These are phyloP conservation scores for Bombycilla garrulus DNA, from an alignment of 2,113 vertebrate species.

Conservation along the genomic window DNA sequence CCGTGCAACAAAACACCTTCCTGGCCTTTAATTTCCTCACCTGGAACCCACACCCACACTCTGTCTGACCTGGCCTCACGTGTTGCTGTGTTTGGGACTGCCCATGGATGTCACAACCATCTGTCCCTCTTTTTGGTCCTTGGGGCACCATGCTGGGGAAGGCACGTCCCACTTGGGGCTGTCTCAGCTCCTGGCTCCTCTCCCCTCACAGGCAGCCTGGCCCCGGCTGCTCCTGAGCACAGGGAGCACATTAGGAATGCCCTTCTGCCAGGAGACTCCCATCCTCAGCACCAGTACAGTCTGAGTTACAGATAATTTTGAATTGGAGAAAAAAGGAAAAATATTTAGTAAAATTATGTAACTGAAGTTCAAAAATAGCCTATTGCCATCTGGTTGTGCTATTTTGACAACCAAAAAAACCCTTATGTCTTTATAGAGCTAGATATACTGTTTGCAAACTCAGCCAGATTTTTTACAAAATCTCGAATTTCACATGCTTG, in stretches of 20 bases:
- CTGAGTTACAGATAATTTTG: background rate
- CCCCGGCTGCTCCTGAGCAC: background rate
- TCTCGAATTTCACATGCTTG: background rate
- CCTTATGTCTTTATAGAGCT: constrained; percentile 32
- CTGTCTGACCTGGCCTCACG: background rate
- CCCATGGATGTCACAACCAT: accelerated
- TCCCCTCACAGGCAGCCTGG: background rate
- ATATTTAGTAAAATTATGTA: constrained; percentile 59
- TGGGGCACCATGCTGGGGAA: accelerated
- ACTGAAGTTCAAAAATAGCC: constrained; percentile 42
- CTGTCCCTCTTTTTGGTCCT: background rate
- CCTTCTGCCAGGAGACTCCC: background rate
- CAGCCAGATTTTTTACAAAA: background rate
- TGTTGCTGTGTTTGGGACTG: background rate
- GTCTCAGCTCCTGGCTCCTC: accelerated
- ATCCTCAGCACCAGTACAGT: background rate
- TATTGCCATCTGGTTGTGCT: constrained; percentile 54
- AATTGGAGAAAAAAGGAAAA: constrained; percentile 31
- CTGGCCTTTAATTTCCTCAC: background rate
- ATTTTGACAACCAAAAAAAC: constrained; percentile 47
- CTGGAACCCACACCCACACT: background rate
- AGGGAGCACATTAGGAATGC: background rate
- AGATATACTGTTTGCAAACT: constrained; percentile 61
- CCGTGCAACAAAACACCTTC: background rate
- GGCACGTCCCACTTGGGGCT: background rate